phyloP scores from a whole-genome alignment of 2,888 invertebrate species.

The Spilosoma lubricipeda region DNA sequence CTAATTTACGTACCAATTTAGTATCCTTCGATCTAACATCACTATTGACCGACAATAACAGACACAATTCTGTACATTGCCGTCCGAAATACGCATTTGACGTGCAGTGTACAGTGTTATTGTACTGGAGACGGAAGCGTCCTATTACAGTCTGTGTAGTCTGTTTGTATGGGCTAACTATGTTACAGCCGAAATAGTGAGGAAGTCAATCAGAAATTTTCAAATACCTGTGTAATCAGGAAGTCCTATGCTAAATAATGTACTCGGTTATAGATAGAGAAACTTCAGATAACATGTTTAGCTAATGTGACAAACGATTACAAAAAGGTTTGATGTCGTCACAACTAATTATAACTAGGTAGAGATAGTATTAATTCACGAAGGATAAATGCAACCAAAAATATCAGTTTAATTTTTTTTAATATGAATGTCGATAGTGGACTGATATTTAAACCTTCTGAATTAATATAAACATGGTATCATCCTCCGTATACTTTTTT shows the following conservation, averaged over 20 bases:
- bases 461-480: no score
- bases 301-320: not conserved
- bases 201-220: not conserved
- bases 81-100: constrained; percentile 43
- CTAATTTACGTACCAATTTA: constrained; percentile 41
- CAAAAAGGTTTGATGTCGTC: not conserved
- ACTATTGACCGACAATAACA: constrained; percentile 44
- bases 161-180: constrained; percentile 57
- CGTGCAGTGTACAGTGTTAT: constrained; percentile 38
- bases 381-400: no score
- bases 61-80: constrained; percentile 45
- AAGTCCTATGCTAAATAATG: not conserved
- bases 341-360: not conserved
- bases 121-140: constrained; percentile 49
- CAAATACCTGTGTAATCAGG: not conserved
- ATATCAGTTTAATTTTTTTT: no score
- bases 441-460: no score
- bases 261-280: not conserved
- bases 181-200: constrained; percentile 23
- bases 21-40: constrained; percentile 35
- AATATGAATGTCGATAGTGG: no score
- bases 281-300: not conserved
- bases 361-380: no score
- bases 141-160: constrained; percentile 56
- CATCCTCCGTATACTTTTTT: no score